phyloP scores from a whole-genome alignment of 1,140 invertebrate species.

The Micrasema minimum region DNA sequence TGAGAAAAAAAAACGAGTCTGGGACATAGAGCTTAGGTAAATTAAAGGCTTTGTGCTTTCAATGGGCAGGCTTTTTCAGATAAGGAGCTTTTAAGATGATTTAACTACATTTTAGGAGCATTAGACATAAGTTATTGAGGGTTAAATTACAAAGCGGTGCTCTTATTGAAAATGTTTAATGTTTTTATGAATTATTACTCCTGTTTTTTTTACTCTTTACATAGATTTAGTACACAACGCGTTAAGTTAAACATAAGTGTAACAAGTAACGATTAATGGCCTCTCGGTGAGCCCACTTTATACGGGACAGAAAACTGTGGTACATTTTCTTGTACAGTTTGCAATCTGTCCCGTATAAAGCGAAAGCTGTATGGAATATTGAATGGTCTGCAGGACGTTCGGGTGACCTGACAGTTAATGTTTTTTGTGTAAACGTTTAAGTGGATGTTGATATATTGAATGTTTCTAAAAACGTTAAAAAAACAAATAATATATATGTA shows the following conservation, averaged over 20 bases:
- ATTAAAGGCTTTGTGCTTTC: background rate
- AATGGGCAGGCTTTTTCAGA: background rate
- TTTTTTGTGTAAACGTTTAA: too few relatives aligned
- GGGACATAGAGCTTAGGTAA: background rate
- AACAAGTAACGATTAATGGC: background rate
- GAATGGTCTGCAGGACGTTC: too few relatives aligned
- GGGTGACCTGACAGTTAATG: too few relatives aligned
- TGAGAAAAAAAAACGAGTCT: too few relatives aligned
- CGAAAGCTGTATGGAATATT: too few relatives aligned
- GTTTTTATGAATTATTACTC: background rate
- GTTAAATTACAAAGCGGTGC: conserved; percentile 3
- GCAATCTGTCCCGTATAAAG: too few relatives aligned
- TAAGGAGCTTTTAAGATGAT: conserved; percentile 5
- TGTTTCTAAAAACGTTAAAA: background rate
- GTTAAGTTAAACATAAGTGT: background rate
- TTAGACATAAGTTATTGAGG: background rate
- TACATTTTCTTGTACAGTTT: background rate
- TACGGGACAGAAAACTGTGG: background rate
- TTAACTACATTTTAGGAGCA: background rate
- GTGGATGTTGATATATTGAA: too few relatives aligned
- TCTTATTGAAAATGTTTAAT: background rate
- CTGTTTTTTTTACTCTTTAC: background rate
- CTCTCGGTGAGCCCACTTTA: too few relatives aligned
- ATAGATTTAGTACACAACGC: background rate
- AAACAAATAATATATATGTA: too few relatives aligned